Percentiles rank a stretch among this genome's conserved stretches.
Evolutionary conservation across 1,140 invertebrate genomes (phyloP).

Genomic region (Whitmania pigra): DNA sequence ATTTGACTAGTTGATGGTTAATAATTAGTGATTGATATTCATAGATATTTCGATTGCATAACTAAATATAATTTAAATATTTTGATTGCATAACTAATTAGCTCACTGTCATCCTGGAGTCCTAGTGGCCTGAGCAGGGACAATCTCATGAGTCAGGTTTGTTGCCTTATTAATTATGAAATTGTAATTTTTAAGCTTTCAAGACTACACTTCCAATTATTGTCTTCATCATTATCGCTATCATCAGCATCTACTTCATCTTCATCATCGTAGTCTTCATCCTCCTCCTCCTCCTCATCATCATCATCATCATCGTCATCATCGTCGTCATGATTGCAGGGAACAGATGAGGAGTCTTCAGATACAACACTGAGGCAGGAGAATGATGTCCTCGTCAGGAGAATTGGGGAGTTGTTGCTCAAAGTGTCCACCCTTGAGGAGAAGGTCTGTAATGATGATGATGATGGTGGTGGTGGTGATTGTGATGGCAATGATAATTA

Average conservation of each 20-base stretch:
- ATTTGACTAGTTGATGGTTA: too few species aligned
- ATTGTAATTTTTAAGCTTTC: too few species aligned
- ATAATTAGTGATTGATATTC: too few species aligned
- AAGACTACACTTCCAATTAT: too few species aligned
- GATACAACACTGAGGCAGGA: conserved; percentile 35
- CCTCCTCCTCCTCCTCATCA: too few species aligned
- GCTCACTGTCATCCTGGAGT: conserved; percentile 39
- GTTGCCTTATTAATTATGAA: too few species aligned
- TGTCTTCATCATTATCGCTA: too few species aligned
- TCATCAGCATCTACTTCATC: neutral
- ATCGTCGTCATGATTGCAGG: conserved; percentile 25
- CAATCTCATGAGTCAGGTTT: conserved; percentile 10
- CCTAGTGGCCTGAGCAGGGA: conserved; percentile 31
- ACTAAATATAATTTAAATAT: neutral
- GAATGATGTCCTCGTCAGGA: conserved; percentile 40
- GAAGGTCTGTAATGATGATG: conserved; percentile 32
- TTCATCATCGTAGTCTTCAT: neutral
- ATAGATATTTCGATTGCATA: too few species aligned
- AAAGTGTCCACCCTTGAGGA: conserved; percentile 48
- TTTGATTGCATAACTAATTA: conserved; percentile 21
- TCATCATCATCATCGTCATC: neutral
- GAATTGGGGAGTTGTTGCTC: conserved; percentile 43
- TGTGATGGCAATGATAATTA: too few species aligned
- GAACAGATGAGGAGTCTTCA: conserved; percentile 29
- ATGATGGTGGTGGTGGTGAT: neutral